Conservation (phyloP, 2,113 vertebrate genomes). For the Stigmatopora nigra region DNA sequence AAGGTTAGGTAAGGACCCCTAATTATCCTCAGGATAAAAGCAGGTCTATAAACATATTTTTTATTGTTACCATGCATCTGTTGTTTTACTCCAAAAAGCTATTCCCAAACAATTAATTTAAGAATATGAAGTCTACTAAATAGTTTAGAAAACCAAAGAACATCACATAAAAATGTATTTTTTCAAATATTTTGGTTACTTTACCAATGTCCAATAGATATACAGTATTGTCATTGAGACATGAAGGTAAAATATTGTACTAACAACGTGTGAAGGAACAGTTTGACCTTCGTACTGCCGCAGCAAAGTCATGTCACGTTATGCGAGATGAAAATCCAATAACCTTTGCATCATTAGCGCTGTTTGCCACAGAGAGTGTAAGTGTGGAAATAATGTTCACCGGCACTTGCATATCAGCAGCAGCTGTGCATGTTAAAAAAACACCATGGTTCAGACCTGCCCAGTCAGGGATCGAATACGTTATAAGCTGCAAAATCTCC, state of each 20-base stretch:
- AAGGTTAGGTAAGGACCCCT: neutral
- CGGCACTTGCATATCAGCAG: slow-evolving; percentile 15
- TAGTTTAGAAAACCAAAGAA: too few relatives aligned
- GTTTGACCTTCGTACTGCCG: slow-evolving; percentile 44
- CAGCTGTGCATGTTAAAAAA: slow-evolving; percentile 25
- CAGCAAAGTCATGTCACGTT: slow-evolving; percentile 42
- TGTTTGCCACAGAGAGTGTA: slow-evolving; percentile 34
- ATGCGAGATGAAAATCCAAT: slow-evolving; percentile 48
- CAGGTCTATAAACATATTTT: too few relatives aligned
- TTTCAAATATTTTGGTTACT: neutral
- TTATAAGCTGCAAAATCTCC: neutral
- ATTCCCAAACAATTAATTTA: neutral
- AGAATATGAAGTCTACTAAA: neutral
- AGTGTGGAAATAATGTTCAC: slow-evolving; percentile 18
- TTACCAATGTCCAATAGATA: neutral
- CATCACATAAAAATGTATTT: neutral
- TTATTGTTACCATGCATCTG: too few relatives aligned
- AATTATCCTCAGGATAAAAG: neutral
- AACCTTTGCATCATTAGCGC: slow-evolving; percentile 57
- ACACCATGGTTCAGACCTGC: slow-evolving; percentile 5
- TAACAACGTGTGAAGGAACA: slow-evolving; percentile 20
- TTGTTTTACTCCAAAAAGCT: too few relatives aligned
- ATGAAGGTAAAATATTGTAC: neutral
- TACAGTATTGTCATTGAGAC: neutral
- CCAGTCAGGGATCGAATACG: neutral